Conservation (phyloP, 2,888 invertebrate species). For the Blera fallax region DNA sequence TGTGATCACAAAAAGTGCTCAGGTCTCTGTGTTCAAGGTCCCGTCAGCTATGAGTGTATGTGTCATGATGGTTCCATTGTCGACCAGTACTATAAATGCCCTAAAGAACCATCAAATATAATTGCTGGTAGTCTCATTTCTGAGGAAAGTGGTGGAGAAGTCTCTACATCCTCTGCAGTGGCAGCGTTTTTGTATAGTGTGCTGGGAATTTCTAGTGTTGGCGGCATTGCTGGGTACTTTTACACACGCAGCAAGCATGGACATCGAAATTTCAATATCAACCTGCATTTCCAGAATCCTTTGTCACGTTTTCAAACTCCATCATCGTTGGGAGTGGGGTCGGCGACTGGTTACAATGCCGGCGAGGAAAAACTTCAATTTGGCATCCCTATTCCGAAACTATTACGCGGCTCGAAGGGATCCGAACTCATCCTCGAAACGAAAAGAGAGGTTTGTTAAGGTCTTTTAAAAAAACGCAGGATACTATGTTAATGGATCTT, state of each 20-base stretch:
- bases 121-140: slow-evolving; percentile 62
- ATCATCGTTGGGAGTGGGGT: slow-evolving; percentile 56
- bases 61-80: slow-evolving; percentile 83
- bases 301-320: slow-evolving; percentile 75
- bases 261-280: slow-evolving; percentile 81
- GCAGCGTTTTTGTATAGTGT: slow-evolving; percentile 66
- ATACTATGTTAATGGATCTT: neutral
- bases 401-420: slow-evolving; percentile 75
- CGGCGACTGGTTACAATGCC: slow-evolving; percentile 70
- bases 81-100: slow-evolving; percentile 78
- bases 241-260: slow-evolving; percentile 82
- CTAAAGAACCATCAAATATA: slow-evolving; percentile 74
- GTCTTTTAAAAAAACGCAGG: neutral
- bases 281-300: slow-evolving; percentile 82
- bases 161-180: slow-evolving; percentile 33
- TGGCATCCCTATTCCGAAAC: slow-evolving; percentile 75
- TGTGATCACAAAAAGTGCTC: slow-evolving; percentile 84
- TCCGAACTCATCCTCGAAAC: slow-evolving; percentile 77
- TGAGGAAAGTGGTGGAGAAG: neutral
- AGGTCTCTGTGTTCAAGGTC: slow-evolving; percentile 85
- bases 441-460: slow-evolving; percentile 52
- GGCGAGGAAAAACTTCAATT: slow-evolving; percentile 74
- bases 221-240: slow-evolving; percentile 77
- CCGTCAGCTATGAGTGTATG: slow-evolving; percentile 83
- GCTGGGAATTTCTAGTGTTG: slow-evolving; percentile 66